Conservation (phyloP, 2,113 vertebrate genomes). For the Lophotis ruficrista region DNA sequence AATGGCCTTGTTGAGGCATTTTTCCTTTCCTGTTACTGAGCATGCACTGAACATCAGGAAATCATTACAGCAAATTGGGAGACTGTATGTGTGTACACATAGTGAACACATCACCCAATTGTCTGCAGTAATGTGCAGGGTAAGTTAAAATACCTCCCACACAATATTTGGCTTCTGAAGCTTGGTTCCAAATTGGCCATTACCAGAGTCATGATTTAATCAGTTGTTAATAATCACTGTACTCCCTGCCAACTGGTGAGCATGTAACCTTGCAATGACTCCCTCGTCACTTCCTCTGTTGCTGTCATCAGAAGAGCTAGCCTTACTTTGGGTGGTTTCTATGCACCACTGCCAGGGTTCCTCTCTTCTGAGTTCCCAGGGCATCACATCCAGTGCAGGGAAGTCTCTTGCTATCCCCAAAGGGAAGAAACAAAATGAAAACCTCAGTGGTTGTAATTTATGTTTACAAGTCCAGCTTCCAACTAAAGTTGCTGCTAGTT, state of each 20-base stretch:
- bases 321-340: neutral
- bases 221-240: constrained; percentile 6
- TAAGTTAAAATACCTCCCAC: constrained; percentile 42
- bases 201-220: constrained; percentile 44
- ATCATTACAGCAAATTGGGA: constrained; percentile 16
- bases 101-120: neutral
- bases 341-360: neutral
- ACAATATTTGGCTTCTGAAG: constrained; percentile 19
- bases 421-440: neutral
- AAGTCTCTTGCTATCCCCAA: neutral
- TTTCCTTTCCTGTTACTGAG: neutral
- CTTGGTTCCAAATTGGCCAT: constrained; percentile 7
- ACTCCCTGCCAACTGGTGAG: neutral
- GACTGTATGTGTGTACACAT: neutral
- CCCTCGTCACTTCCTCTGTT: neutral
- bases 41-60: constrained; percentile 13
- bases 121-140: neutral
- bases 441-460: neutral
- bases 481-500: neutral
- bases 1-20: neutral
- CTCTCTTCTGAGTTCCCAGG: neutral
- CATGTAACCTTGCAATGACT: neutral
- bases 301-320: neutral
- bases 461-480: neutral
- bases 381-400: neutral